These are phyloP conservation scores for Steatornis caripensis DNA, from an alignment of 2,113 vertebrate genomes.

Conservation along the genomic window DNA sequence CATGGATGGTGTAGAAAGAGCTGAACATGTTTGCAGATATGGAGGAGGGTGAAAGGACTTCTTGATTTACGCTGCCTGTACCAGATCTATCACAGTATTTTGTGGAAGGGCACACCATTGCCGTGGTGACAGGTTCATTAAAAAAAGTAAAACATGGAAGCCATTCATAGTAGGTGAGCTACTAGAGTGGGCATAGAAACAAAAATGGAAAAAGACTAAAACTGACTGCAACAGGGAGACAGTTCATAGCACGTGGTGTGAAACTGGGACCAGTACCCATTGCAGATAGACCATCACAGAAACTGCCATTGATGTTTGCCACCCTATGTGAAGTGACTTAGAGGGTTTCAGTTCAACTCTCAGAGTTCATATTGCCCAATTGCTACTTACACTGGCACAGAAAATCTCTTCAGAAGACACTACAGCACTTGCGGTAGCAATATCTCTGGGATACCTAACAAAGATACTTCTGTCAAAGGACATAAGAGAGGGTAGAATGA, in stretches of 20 bases:
- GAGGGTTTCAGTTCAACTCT: neutral
- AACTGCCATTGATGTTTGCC: neutral
- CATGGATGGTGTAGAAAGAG: neutral
- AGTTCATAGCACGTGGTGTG: neutral
- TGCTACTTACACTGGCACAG: neutral
- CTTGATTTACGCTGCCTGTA: neutral
- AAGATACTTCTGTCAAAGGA: neutral
- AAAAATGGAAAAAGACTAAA: neutral
- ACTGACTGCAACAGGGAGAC: neutral
- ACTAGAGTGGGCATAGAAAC: neutral
- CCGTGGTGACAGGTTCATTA: neutral
- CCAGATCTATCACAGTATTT: neutral
- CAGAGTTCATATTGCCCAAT: neutral
- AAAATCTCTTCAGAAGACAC: neutral
- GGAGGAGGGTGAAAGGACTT: neutral
- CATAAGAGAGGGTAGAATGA: neutral
- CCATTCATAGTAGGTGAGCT: neutral
- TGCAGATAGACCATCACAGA: neutral
- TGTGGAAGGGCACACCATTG: neutral
- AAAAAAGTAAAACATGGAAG: neutral
- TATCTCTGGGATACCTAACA: neutral
- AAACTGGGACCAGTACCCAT: neutral
- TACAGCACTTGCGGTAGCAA: rapidly evolving
- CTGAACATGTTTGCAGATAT: neutral
- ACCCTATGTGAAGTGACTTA: neutral